Evolutionary conservation across 2,888 invertebrate species (phyloP), one percentile per base, ranked within the genome.

Genomic region (Byasa hedistus): DNA sequence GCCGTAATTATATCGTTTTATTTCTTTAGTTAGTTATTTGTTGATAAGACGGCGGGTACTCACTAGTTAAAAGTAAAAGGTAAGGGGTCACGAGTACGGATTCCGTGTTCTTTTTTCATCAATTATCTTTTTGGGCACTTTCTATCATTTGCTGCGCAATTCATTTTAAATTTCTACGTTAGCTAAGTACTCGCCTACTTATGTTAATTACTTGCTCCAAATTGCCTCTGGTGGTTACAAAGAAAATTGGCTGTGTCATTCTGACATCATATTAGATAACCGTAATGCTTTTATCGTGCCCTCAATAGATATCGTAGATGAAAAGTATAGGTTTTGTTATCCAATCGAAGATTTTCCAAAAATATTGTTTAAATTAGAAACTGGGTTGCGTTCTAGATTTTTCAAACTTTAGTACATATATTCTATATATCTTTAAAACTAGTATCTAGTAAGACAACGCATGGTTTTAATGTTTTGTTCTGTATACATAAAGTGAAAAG

Each of bases 121-220:
- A 80, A 82, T 84, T 84, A 82, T 85, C 81, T 80, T 85, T 83
- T 84, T 68, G 70, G 69, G 68, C 69, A 81, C 86, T 87, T 86
- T 87, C 87, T 86, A 87, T 86, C 84, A 85, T 85, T 86, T 86
- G 85, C 85, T 79, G 75, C 66, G 77, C 76, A 76, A 78, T 76
- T 77, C 76, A 68, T 76, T 78, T 75, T 74, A 32, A 22, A 22
- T 57, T 73, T 70, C 70, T 67, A 64, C 69, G 68, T 67, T 71
- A 70, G 57, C 44, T 70, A 58, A 61, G 71, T 73, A 57, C 21
- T 61, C 32, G 19, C 39, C 57, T 57, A 61, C 57, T 63, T 66
- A 27, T 58, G 23, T 48, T 63, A 63, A 66, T 66, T 59, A 55
- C 59, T 23, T 63, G 58, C 8, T 22, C 58, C 44, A 27, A 62